Evolutionary conservation across 2,888 invertebrate species (phyloP), one percentile per base, ranked within the genome.

Genomic region (Drosophila basisetae): DNA sequence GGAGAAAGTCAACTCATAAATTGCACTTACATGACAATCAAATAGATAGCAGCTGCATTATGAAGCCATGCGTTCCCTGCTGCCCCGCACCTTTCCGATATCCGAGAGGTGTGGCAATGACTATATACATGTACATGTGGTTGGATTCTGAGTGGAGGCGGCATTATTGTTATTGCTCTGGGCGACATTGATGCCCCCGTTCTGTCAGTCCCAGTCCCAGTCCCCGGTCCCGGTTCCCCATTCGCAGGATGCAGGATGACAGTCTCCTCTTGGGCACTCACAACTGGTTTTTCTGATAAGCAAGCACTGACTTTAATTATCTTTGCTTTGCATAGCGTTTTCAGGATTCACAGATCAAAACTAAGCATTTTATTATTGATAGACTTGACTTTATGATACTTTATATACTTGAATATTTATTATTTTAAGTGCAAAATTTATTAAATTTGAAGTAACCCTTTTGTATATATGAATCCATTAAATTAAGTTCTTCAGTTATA

Each of bases 21-120:
- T 76, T 83, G 72, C 85, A 85, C 88, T 81, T 84, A 84, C 81
- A 85, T 82, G 88, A 88, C 85, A 84, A 83, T 83, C 76, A 79
- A 79, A 80, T 76, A 68, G 63, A 66, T 68, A 68, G 80, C 65
- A 70, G 76, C 59, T 76, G 76, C 69, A 73, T 68, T 77, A 77
- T 68, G 62, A 49, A 66, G 49, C 59, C 67, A 53, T 53, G 58
- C 35, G 64, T 22, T 22, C 22, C 22, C 22, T 22, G 22, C 37
- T 18, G 37, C 37, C 37, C 37, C 37, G 18, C 39, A 18, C 39
- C 18, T 18, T 53, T 28, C 54, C 54, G 43, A 28, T 59, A 43
- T 18, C 66, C 64, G 22, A 68, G 76, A 76, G 84, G 81, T 75
- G 77, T 75, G 79, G 72, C 73, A 60, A 55, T 56, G 68, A 58